phyloP scores from a whole-genome alignment of 2,113 vertebrate species.

The Phyllostomus discolor region DNA sequence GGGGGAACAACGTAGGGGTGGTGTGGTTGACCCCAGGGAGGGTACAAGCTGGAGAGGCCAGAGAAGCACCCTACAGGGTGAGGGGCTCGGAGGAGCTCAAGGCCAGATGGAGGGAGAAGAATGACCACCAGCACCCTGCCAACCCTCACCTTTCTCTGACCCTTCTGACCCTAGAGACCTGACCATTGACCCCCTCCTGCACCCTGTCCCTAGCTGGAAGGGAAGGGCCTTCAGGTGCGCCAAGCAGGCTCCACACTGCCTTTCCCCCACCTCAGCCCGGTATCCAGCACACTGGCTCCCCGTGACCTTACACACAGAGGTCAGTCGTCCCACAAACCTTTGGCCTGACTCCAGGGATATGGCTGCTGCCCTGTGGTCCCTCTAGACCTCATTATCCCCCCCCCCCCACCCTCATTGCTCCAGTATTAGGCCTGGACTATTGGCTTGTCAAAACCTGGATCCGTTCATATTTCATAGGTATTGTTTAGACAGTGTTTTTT shows the following conservation, averaged over 20 bases:
- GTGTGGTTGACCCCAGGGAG: background rate
- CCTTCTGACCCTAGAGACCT: background rate
- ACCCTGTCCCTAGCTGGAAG: background rate
- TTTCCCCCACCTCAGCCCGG: background rate
- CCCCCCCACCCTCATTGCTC: background rate
- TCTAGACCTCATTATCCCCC: background rate
- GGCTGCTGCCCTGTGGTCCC: background rate
- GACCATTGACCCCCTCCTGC: background rate
- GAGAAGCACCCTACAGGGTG: background rate
- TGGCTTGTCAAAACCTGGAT: conserved; percentile 47
- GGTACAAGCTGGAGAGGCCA: background rate
- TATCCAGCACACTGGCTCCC: too few relatives aligned
- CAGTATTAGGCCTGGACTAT: background rate
- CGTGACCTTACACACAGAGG: background rate
- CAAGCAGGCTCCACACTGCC: background rate
- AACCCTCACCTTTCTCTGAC: background rate
- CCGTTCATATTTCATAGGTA: conserved; percentile 66
- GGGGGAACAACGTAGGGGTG: background rate
- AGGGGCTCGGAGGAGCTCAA: background rate
- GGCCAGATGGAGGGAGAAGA: too few relatives aligned
- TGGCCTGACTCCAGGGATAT: background rate
- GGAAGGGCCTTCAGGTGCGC: background rate
- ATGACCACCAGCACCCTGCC: background rate
- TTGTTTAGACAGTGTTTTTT: conserved; percentile 70
- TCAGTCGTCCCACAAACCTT: background rate